Percentiles rank a stretch among this genome's conserved stretches.
These are phyloP conservation scores for Scolopax rusticola DNA, from an alignment of 2,797 vertebrate species.

Conservation along the genomic window DNA sequence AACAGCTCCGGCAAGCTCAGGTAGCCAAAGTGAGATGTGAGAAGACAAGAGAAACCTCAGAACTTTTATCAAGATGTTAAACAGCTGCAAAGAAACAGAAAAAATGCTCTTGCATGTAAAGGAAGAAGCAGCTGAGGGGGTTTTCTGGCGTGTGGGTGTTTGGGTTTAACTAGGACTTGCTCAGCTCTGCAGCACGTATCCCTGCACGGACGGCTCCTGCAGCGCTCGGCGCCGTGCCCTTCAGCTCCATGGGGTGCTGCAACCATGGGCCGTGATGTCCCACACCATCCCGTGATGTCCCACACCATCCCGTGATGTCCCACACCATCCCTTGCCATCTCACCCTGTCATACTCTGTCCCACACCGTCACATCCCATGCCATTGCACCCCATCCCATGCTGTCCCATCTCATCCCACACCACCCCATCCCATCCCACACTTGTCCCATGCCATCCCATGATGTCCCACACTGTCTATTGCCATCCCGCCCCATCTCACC, in stretches of 20 bases:
- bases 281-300: fast-evolving
- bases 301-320: fast-evolving
- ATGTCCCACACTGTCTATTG: not conserved
- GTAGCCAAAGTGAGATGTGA: not conserved
- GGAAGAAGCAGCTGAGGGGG: constrained; percentile 5
- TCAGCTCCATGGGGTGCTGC: fast-evolving
- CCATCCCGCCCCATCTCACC: too few relatives aligned
- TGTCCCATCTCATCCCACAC: fast-evolving
- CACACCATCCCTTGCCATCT: not conserved
- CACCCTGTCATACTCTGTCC: not conserved
- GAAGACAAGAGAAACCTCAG: constrained; percentile 45
- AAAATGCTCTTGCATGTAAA: not conserved
- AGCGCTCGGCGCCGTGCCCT: fast-evolving
- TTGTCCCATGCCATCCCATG: fast-evolving
- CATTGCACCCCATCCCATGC: fast-evolving
- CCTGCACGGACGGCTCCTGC: not conserved
- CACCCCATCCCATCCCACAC: fast-evolving
- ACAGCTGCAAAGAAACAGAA: not conserved
- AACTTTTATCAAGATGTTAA: constrained; percentile 42
- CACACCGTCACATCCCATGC: not conserved
- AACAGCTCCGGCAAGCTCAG: not conserved
- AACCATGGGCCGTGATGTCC: fast-evolving
- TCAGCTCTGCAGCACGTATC: not conserved
- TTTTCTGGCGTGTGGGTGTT: constrained; percentile 25
- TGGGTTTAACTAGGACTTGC: not conserved